These are phyloP conservation scores for Xiphophorus maculatus DNA, from an alignment of 2,113 vertebrate genomes.

Conservation along the genomic window DNA sequence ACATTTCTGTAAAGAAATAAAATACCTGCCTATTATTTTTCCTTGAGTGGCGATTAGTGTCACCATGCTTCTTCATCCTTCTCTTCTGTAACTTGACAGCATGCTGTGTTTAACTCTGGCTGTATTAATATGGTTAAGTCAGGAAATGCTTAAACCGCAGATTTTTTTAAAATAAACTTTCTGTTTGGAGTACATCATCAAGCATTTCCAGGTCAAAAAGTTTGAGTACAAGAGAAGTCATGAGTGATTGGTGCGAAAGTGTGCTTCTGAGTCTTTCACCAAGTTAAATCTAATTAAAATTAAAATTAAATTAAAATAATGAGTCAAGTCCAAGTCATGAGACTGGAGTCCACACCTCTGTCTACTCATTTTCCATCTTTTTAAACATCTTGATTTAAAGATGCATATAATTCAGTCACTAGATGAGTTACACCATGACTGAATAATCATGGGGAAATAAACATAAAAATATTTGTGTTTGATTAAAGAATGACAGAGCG, in stretches of 20 bases:
- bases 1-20: not conserved
- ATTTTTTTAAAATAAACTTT: no score
- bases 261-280: not conserved
- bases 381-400: not conserved
- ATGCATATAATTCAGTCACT: not conserved
- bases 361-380: not conserved
- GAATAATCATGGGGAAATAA: constrained; percentile 21
- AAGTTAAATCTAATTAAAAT: not conserved
- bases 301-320: not conserved
- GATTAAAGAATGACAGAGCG: constrained; percentile 12
- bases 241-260: not conserved
- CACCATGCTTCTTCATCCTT: not conserved
- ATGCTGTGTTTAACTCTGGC: not conserved
- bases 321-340: not conserved
- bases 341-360: not conserved
- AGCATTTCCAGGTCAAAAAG: not conserved
- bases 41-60: not conserved
- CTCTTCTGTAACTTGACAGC: not conserved
- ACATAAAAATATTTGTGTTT: constrained; percentile 17
- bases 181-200: not conserved
- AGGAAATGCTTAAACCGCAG: not conserved
- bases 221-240: not conserved
- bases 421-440: not conserved
- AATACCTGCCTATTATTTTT: not conserved
- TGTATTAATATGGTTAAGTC: not conserved